Percentiles rank a stretch among this genome's conserved stretches.
Conservation (phyloP, 1,140 invertebrate genomes). For the Medauroidea extradentata region DNA sequence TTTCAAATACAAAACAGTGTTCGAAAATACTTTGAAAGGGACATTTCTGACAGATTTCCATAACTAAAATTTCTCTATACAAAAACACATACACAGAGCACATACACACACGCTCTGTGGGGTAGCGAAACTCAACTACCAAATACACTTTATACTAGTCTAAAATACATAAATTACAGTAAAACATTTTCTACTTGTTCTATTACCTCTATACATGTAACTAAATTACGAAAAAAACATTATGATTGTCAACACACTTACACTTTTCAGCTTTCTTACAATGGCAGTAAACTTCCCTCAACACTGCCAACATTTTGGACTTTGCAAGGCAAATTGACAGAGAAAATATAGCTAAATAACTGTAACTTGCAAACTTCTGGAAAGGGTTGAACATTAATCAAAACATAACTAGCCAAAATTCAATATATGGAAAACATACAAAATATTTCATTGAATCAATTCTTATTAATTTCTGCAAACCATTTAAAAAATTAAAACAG, state of each 20-base stretch:
- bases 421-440: not conserved
- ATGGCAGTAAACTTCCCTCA: slow-evolving; percentile 22
- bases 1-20: too few species aligned
- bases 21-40: too few species aligned
- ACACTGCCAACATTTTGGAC: slow-evolving; percentile 19
- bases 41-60: too few species aligned
- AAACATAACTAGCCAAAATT: not conserved
- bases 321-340: slow-evolving; percentile 16
- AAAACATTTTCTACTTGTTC: not conserved
- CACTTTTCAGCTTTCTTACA: slow-evolving; percentile 21
- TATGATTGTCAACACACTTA: slow-evolving; percentile 12
- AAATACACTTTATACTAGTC: not conserved
- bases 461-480: not conserved
- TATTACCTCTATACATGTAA: not conserved
- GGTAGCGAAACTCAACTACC: not conserved
- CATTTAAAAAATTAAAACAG: slow-evolving; percentile 1
- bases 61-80: not conserved
- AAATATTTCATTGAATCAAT: slow-evolving; percentile 1
- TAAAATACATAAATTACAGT: not conserved
- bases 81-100: not conserved
- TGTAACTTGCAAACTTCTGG: not conserved
- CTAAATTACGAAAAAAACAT: not conserved
- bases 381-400: not conserved
- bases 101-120: not conserved
- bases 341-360: slow-evolving; percentile 7